Base-by-base conservation (phyloP, 2,888 invertebrate genomes). In the Acanthococcus lagerstroemiae region DNA sequence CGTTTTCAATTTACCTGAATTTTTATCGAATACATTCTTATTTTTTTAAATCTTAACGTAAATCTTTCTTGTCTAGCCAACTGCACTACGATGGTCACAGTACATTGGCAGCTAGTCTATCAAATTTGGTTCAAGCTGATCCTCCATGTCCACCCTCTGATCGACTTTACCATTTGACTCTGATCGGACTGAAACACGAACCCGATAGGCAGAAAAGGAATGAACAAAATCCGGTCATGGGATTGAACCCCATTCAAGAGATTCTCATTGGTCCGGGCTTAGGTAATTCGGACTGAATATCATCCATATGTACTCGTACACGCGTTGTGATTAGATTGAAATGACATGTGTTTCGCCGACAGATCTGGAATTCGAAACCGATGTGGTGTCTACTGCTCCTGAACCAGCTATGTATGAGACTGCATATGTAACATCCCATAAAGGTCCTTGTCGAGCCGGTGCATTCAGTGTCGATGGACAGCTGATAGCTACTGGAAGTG, bases 351-450 rank as follows among this genome's bases (percentile, higher is more conserved):
- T 3, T 45, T 21, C 22, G 25, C n/a, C 50, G 73, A 15, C 76
- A 81, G 97, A 99, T 77, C 78, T 99, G 69, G 97, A 99, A 76
- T 96, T 88, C 77, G 96, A 97, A 76, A 95, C 95, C 60, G 97
- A 99, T 76, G 90, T 93, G 0, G 88, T 88, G 5, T 86, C 90
- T 0, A 82, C 92, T 17, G 95, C 97, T 0, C 95, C 97, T 0
- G 97, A 99, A 75, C 96, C 96, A 1, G 93, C 95, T 0, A 84
- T 93, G 9, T 99, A 99, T 75, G 97, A 99, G 79, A 99, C 99
- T 0, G 96, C 96, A 0, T 99, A 97, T 74, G 95, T 99, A 37
- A 99, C 99, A 2, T 93, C 95, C 3, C 97, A 99, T 77, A 97
- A 97, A 78, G 94, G 91, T 72, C 87, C 91, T 66, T 99, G 97